Percentiles rank a stretch among this genome's conserved stretches.
phyloP scores from a whole-genome alignment of 2,888 invertebrate species.

The Diaprepes abbreviatus region DNA sequence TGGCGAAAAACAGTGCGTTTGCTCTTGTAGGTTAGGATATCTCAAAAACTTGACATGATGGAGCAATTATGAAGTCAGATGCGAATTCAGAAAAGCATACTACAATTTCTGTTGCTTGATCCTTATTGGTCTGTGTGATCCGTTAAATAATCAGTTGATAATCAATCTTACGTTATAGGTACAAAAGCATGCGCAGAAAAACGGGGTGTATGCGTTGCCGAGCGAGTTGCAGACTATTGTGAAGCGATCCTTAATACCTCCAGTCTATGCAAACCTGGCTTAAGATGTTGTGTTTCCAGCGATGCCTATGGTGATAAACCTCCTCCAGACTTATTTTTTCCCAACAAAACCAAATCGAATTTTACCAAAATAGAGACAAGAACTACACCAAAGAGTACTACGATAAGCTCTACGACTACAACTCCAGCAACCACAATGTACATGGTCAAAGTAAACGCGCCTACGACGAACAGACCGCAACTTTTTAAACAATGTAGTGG shows the following conservation, averaged over 20 bases:
- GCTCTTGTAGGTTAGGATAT: too few species aligned
- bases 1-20: too few species aligned
- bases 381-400: constrained; percentile 61
- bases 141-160: too few species aligned
- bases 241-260: constrained; percentile 84
- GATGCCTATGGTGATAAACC: constrained; percentile 80
- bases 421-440: constrained; percentile 52
- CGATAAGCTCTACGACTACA: constrained; percentile 60
- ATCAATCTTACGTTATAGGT: too few species aligned
- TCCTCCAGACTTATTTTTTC: constrained; percentile 81
- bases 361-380: constrained; percentile 64
- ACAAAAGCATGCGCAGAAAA: constrained; percentile 72
- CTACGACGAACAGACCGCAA: constrained; percentile 65
- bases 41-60: too few species aligned
- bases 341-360: constrained; percentile 72
- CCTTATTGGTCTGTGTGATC: too few species aligned
- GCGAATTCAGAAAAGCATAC: too few species aligned
- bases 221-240: constrained; percentile 86
- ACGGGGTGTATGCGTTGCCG: constrained; percentile 84
- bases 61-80: too few species aligned
- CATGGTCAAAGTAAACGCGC: constrained; percentile 47
- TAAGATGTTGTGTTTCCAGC: constrained; percentile 86
- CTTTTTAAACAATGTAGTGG: constrained; percentile 80
- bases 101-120: too few species aligned
- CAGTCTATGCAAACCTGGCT: constrained; percentile 80